Conservation (phyloP, 2,797 vertebrate genomes). For the Urosaurus nigricauda region DNA sequence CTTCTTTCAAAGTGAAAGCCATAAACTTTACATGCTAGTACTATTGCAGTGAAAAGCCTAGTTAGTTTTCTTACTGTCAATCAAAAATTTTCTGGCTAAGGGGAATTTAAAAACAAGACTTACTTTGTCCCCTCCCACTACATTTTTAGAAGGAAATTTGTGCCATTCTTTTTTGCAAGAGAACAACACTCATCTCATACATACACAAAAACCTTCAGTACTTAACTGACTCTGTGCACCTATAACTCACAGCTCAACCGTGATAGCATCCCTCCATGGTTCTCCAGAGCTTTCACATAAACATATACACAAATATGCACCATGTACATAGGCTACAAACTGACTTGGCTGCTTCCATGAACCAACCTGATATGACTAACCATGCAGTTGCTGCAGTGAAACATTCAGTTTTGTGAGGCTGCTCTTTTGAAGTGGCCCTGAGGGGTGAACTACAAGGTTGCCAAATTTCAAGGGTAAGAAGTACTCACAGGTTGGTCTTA, state of each 20-base stretch:
- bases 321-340: constrained; percentile 24
- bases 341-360: constrained; percentile 26
- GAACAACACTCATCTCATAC: neutral
- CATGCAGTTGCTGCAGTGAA: constrained; percentile 42
- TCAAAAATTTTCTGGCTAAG: constrained; percentile 52
- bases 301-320: constrained; percentile 34
- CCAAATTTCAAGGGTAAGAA: constrained; percentile 51
- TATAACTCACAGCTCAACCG: constrained; percentile 42
- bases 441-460: constrained; percentile 50
- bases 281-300: constrained; percentile 21
- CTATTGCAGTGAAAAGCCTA: constrained; percentile 63
- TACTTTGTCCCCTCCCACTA: constrained; percentile 36
- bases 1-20: constrained; percentile 50
- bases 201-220: constrained; percentile 16
- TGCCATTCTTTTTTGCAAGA: constrained; percentile 22
- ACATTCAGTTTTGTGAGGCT: constrained; percentile 49
- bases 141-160: constrained; percentile 33
- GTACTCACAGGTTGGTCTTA: constrained; percentile 31
- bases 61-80: constrained; percentile 55
- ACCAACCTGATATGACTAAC: constrained; percentile 44
- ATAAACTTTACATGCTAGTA: constrained; percentile 61
- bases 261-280: constrained; percentile 40
- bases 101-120: constrained; percentile 44
- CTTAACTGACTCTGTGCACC: constrained; percentile 17
- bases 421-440: constrained; percentile 54